Conservation (phyloP, 2,888 invertebrate species). For the Muscina levida region DNA sequence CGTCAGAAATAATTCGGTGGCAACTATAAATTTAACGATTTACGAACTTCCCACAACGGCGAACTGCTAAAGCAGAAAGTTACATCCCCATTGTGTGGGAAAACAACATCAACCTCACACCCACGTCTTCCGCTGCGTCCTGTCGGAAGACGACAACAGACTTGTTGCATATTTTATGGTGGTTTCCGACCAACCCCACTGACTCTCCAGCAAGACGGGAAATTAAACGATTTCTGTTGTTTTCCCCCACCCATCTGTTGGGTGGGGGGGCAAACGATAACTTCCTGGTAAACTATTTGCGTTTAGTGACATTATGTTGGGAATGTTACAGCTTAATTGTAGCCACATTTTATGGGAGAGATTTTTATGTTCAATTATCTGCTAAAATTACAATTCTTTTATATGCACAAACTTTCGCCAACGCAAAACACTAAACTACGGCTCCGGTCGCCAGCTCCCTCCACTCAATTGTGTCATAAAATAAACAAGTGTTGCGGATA, state of each 20-base stretch:
- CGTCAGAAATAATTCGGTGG: slow-evolving; percentile 30
- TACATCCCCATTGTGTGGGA: slow-evolving; percentile 13
- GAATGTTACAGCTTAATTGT: slow-evolving; percentile 55
- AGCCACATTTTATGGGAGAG: slow-evolving; percentile 33
- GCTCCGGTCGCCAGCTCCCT: not conserved
- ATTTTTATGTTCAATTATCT: slow-evolving; percentile 48
- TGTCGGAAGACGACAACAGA: not conserved
- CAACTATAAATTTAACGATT: slow-evolving; percentile 32
- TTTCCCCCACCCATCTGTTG: not conserved
- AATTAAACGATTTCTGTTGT: slow-evolving; percentile 13
- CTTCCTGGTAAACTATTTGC: slow-evolving; percentile 25
- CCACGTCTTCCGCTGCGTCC: not conserved
- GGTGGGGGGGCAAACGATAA: not conserved
- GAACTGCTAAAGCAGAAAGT: not conserved
- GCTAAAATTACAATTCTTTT: slow-evolving; percentile 42
- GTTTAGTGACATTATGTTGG: slow-evolving; percentile 40
- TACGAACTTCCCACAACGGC: slow-evolving; percentile 12
- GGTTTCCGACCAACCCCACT: not conserved
- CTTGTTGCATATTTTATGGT: slow-evolving; percentile 39
- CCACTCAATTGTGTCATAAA: slow-evolving; percentile 25
- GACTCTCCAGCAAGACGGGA: not conserved
- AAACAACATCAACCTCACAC: not conserved
- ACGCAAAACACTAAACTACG: not conserved
- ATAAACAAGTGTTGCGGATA: slow-evolving; percentile 26
- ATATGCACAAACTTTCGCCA: slow-evolving; percentile 16